These are phyloP conservation scores for Bombus superbus DNA, from an alignment of 1,140 invertebrate genomes.

Conservation along the genomic window DNA sequence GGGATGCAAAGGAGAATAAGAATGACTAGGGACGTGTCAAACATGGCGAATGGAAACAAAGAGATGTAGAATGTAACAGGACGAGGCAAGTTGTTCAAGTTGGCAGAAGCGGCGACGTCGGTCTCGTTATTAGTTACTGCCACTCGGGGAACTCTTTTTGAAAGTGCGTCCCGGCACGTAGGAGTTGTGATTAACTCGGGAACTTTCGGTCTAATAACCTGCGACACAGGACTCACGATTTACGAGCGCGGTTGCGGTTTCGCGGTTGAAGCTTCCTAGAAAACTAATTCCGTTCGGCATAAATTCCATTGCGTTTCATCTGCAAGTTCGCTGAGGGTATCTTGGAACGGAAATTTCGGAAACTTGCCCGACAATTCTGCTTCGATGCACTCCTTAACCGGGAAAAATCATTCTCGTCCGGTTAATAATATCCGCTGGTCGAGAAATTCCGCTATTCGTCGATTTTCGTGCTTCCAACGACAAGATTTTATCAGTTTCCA, in stretches of 20 bases:
- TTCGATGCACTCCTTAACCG: neutral
- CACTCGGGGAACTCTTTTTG: conserved; percentile 37
- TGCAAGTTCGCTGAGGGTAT: conserved; percentile 7
- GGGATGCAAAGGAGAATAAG: neutral
- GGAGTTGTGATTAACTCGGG: conserved; percentile 70
- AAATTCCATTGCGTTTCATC: conserved; percentile 43
- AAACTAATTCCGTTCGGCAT: conserved; percentile 50
- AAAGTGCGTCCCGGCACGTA: conserved; percentile 49
- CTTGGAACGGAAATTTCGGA: conserved; percentile 22
- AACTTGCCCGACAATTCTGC: neutral
- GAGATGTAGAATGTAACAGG: conserved; percentile 30
- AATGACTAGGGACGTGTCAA: neutral
- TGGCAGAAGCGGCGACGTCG: conserved; percentile 15
- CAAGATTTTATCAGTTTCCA: too few relatives aligned
- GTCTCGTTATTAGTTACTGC: conserved; percentile 47
- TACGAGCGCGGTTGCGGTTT: conserved; percentile 51
- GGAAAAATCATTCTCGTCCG: conserved; percentile 5
- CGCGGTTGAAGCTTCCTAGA: conserved; percentile 37
- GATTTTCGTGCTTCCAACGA: too few relatives aligned
- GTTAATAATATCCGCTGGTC: neutral
- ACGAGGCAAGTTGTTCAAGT: conserved; percentile 46
- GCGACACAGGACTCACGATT: conserved; percentile 44
- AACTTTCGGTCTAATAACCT: conserved; percentile 63
- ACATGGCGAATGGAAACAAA: conserved; percentile 8
- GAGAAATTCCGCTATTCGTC: neutral